Evolutionary conservation across 2,797 vertebrate species (phyloP), one percentile per base, ranked within the genome.

Genomic region (Hypotaenidia philippensis): DNA sequence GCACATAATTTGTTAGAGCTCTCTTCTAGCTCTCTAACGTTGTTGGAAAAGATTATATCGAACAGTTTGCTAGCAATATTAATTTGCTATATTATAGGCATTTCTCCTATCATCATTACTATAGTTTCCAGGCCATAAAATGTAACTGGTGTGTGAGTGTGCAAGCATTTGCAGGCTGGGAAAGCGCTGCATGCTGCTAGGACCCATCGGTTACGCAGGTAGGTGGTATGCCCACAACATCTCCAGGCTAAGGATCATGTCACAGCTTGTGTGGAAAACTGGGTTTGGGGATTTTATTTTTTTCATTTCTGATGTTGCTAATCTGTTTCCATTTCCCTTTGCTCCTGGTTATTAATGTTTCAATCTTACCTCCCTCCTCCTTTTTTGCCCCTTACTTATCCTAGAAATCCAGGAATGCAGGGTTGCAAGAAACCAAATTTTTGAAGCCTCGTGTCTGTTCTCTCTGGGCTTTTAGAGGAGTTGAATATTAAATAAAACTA

Each of bases 31-130:
- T 84, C 83, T 71, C 2, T 38, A 82, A 74, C 27, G 5, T 59
- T 56, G 64, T 41, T 90, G 74, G 70, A 78, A 96, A 88, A 86
- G 70, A 61, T 81, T 76, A 87, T 82, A 86, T 77, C 6, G 40
- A 87, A 79, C n/a, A 57, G 40, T 83, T 89, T 78, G 69, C 69
- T 52, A 77, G 83, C 60, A 70, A 60, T 90, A 77, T 56, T 93
- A 91, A 87, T 94, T 94, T 91, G 49, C 47, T 72, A 2, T 70
- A 47, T 94, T 80, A 91, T 7, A 70, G 83, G 25, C 40, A 82
- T 82, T 93, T 89, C 66, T 94, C 50, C 90, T 76, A 71, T 69
- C 50, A 76, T 86, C 72, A 82, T 94, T 77, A 40, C 72, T 87
- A 8, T 86, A 79, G 69, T 92, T 94, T 88, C 70, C 80, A 93